phyloP scores from a whole-genome alignment of 1,140 invertebrate genomes.

The Calephelis nemesis region DNA sequence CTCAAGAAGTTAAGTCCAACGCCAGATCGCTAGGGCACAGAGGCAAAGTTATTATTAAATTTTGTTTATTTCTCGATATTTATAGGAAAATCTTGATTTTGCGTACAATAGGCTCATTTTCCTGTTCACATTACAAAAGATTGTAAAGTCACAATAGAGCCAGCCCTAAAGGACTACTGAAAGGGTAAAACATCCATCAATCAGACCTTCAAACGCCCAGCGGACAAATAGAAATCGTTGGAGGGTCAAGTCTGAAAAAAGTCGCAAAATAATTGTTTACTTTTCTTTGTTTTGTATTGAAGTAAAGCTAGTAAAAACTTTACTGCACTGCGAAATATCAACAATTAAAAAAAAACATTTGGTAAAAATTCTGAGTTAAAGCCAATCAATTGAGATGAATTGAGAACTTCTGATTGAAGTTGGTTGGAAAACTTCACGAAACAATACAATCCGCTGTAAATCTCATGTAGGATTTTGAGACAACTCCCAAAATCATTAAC shows the following conservation, averaged over 20 bases:
- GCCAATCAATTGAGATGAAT: no score
- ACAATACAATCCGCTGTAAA: no score
- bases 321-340: background rate
- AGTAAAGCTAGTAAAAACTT: background rate
- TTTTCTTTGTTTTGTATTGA: background rate
- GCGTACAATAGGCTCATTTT: conserved; percentile 20
- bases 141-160: conserved; percentile 29
- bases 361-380: no score
- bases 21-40: no score
- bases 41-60: background rate
- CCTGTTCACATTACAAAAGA: conserved; percentile 24
- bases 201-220: conserved; percentile 46
- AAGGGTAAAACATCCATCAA: conserved; percentile 51
- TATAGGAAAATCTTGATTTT: background rate
- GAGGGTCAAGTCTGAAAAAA: conserved; percentile 43
- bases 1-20: no score
- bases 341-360: background rate
- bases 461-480: no score
- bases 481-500: no score
- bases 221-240: conserved; percentile 43
- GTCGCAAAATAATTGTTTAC: conserved; percentile 21
- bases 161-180: conserved; percentile 31
- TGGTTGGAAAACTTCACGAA: no score
- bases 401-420: no score
- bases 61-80: background rate